Evolutionary conservation across 92 coral and sea anemone species (phyloP), one percentile per base, ranked within the genome.

Genomic region (Parazoanthus atlanticus): DNA sequence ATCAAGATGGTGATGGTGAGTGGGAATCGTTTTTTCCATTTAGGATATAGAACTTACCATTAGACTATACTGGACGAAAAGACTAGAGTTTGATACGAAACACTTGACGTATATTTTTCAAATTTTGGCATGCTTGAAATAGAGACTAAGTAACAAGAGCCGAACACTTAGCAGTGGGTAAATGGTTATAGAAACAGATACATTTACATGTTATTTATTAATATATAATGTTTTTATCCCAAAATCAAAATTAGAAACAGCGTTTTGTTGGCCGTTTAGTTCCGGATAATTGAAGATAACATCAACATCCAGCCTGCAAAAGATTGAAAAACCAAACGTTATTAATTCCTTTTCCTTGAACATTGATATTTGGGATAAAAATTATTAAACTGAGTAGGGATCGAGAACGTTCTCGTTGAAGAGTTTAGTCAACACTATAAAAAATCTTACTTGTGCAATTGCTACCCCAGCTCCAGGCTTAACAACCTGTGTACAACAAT

Each of bases 1-100:
- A 95, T 91, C 89, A 83, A 89, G 86, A 95, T 90, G 88, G 87
- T 13, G 96, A 95, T 81, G 93, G 98, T 95, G 88, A 90, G 95
- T 80, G 13, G 8, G 28, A 8, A n/a, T 8, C 16, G 10, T 85
- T 74, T 67, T 32, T 9, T 12, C 8, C 3, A 33, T 41, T 6
- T 12, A 25, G 0, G 46, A 31, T 31, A 1, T 34, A 15, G 34
- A 29, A 29, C 76, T 2, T n/a, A n/a, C n/a, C n/a, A n/a, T n/a
- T n/a, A n/a, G n/a, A n/a, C n/a, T n/a, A n/a, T n/a, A n/a, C n/a
- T n/a, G n/a, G n/a, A n/a, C n/a, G n/a, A n/a, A n/a, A n/a, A n/a
- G n/a, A n/a, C n/a, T n/a, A n/a, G n/a, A n/a, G n/a, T n/a, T n/a
- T n/a, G n/a, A n/a, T n/a, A n/a, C n/a, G n/a, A n/a, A n/a, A n/a